phyloP scores from a whole-genome alignment of 2,888 invertebrate genomes.

The Tetramorium bicarinatum region DNA sequence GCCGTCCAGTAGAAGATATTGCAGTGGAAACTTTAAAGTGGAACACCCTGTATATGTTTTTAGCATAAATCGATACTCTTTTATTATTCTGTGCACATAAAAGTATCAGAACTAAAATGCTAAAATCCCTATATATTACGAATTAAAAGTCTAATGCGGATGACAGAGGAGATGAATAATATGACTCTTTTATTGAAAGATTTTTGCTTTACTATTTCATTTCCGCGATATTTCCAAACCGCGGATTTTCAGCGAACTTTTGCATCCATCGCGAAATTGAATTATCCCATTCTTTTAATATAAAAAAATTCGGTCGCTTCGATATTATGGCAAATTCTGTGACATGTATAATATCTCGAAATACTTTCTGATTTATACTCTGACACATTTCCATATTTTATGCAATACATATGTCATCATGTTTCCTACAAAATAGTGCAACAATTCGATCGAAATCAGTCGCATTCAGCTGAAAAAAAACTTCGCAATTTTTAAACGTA shows the following conservation, averaged over 20 bases:
- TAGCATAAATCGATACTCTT: neutral
- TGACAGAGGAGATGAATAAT: neutral
- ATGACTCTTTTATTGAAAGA: neutral
- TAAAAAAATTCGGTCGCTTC: slow-evolving; percentile 7
- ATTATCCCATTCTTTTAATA: neutral
- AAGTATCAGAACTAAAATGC: neutral
- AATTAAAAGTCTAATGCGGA: slow-evolving; percentile 10
- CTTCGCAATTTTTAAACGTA: neutral
- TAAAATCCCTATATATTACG: neutral
- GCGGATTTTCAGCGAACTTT: neutral
- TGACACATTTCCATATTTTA: neutral
- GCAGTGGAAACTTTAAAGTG: no score
- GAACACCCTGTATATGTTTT: no score
- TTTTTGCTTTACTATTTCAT: slow-evolving; percentile 38
- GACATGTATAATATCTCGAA: neutral
- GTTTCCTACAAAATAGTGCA: neutral
- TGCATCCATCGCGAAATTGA: slow-evolving; percentile 9
- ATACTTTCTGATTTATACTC: neutral
- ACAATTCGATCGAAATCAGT: neutral
- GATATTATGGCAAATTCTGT: slow-evolving; percentile 6
- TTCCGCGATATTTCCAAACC: neutral
- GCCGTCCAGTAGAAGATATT: no score
- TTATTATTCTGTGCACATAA: neutral
- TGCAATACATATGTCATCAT: neutral
- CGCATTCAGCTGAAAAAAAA: neutral